Conservation (phyloP, 2,113 vertebrate species). For the Poicephalus gulielmi region DNA sequence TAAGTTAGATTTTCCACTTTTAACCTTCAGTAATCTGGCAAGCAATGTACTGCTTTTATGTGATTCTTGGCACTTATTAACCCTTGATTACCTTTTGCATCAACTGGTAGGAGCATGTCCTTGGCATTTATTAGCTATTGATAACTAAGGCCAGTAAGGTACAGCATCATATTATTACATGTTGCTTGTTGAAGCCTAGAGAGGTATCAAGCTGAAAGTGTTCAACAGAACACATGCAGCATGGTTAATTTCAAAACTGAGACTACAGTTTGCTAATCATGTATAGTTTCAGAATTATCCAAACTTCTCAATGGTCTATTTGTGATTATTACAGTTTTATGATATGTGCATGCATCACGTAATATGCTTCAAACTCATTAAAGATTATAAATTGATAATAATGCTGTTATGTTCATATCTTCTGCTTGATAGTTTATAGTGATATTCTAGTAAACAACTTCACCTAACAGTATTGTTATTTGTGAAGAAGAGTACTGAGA, state of each 20-base stretch:
- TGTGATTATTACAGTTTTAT: background rate
- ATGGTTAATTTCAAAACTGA: background rate
- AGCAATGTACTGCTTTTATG: background rate
- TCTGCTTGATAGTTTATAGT: background rate
- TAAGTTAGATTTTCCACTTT: constrained; percentile 55
- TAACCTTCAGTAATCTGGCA: constrained; percentile 25
- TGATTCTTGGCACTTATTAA: constrained; percentile 48
- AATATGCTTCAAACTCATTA: background rate
- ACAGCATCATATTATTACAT: background rate
- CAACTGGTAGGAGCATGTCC: background rate
- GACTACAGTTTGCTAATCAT: background rate
- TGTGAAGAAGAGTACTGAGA: background rate
- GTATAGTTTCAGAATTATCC: background rate
- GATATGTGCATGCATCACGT: background rate
- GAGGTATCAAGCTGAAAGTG: background rate
- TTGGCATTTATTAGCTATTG: constrained; percentile 39
- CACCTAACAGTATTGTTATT: background rate
- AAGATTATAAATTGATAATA: background rate
- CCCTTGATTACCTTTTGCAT: constrained; percentile 49
- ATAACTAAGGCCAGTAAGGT: background rate
- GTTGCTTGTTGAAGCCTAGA: background rate
- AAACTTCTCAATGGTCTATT: background rate
- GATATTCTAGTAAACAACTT: background rate
- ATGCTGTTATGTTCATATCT: background rate
- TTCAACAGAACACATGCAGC: background rate